Percentiles rank a stretch among this genome's conserved stretches.
phyloP scores from a whole-genome alignment of 1,140 invertebrate species.

The Eueides isabella region DNA sequence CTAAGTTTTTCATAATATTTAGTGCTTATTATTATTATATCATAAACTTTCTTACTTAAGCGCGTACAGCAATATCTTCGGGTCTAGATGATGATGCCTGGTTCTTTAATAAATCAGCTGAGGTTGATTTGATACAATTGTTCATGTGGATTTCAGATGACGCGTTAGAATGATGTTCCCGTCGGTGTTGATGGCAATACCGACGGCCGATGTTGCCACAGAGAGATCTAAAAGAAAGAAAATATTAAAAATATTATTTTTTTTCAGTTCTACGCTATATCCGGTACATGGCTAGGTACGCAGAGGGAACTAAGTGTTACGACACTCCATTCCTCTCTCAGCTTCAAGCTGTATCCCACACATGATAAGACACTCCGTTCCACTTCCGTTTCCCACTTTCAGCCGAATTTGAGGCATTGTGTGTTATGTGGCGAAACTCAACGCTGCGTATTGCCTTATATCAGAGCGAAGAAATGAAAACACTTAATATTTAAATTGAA shows the following conservation, averaged over 20 bases:
- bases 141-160: constrained; percentile 77
- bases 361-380: too few relatives aligned
- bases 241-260: neutral
- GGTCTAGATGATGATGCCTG: constrained; percentile 60
- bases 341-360: too few relatives aligned
- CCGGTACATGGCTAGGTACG: too few relatives aligned
- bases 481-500: too few relatives aligned
- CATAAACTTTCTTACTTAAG: constrained; percentile 13
- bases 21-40: neutral
- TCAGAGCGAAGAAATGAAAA: too few relatives aligned
- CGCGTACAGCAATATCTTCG: constrained; percentile 57
- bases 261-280: neutral
- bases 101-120: constrained; percentile 66
- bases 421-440: too few relatives aligned
- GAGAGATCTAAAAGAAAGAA: constrained; percentile 49
- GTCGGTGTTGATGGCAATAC: constrained; percentile 55
- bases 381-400: too few relatives aligned
- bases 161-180: constrained; percentile 70
- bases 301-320: too few relatives aligned
- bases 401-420: too few relatives aligned
- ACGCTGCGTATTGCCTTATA: too few relatives aligned
- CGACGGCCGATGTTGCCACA: constrained; percentile 63
- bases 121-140: constrained; percentile 73
- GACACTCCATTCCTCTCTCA: too few relatives aligned
- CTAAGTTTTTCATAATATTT: too few relatives aligned